Base-by-base conservation (phyloP, 30 jellyfish, hydroid and myxozoan genomes). In the Aurelia sp. region DNA sequence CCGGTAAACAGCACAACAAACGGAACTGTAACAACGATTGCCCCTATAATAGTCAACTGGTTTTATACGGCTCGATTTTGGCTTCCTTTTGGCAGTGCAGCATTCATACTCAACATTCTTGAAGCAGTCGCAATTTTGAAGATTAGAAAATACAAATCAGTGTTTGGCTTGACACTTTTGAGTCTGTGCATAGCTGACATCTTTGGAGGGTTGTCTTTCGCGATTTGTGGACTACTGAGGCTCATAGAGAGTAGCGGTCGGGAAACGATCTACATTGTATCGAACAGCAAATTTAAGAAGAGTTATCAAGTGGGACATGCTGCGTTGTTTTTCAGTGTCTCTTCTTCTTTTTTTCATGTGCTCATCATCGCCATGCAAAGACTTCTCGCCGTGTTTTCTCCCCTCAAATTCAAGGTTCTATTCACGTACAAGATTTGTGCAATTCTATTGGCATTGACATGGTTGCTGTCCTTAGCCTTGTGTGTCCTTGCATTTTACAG, bases 291-390 rank as follows among this genome's bases (percentile, higher is more conserved):
- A 60, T 76, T 76, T 16, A 21, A 44, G 23, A 6, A 37, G 16
- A 44, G 74, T 13, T 76, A 77, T 76, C 31, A 60, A 30, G 86
- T 68, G 33, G 86, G 86, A 6, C 86, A 76, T 33, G 86, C 76
- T 4, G 86, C 76, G 6, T 33, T 76, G 57, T 76, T 76, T 41
- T 76, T 76, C 53, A 59, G 76, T 3, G 76, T 76, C 35, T 66
- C 75, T 17, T 57, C 73, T 53, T 76, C 86, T 0, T 76, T 76
- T 50, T 11, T 62, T 10, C 86, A 76, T 21, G 63, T 76, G 10
- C 23, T 31, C 55, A 35, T 76, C 5, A 76, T 76, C 11, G 86
- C 77, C 3, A 51, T 60, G 6, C 86, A 76, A 60, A 76, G 86
- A 35, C 50, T 76, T 11, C 60, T 59, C 52, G 86, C 76, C 52